Conservation (phyloP, 2,797 vertebrate species). For the Lates japonicus region DNA sequence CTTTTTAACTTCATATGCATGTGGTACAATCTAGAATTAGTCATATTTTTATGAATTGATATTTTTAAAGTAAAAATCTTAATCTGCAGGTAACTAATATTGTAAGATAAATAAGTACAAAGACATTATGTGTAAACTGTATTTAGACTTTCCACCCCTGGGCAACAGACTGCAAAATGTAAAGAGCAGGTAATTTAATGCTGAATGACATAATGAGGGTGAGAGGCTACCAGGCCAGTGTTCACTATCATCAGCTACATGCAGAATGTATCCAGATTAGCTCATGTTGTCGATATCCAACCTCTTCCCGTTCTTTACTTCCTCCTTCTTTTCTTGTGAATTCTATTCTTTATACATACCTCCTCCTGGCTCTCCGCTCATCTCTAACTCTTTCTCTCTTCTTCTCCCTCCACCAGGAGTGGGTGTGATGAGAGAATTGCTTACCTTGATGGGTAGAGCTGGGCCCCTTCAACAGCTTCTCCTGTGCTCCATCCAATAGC, state of each 20-base stretch:
- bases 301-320: constrained; percentile 49
- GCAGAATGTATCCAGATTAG: constrained; percentile 36
- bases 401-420: constrained; percentile 36
- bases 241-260: constrained; percentile 41
- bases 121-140: not conserved
- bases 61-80: too few relatives aligned
- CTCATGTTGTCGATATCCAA: constrained; percentile 54
- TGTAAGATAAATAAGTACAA: not conserved
- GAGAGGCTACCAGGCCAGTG: constrained; percentile 4
- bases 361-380: constrained; percentile 21
- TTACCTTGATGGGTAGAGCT: constrained; percentile 61
- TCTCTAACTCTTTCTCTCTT: constrained; percentile 11
- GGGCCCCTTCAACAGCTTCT: constrained; percentile 56
- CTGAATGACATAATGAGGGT: constrained; percentile 24
- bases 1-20: not conserved
- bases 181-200: constrained; percentile 33
- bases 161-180: not conserved
- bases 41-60: not conserved
- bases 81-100: not conserved
- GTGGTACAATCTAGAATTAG: too few relatives aligned
- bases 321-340: constrained; percentile 52
- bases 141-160: not conserved
- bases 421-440: constrained; percentile 69
- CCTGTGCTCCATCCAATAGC: constrained; percentile 49
- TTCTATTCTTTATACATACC: constrained; percentile 56